Evolutionary conservation across 64 coral and sea anemone species (phyloP).

Genomic region (Anthopleura sola): DNA sequence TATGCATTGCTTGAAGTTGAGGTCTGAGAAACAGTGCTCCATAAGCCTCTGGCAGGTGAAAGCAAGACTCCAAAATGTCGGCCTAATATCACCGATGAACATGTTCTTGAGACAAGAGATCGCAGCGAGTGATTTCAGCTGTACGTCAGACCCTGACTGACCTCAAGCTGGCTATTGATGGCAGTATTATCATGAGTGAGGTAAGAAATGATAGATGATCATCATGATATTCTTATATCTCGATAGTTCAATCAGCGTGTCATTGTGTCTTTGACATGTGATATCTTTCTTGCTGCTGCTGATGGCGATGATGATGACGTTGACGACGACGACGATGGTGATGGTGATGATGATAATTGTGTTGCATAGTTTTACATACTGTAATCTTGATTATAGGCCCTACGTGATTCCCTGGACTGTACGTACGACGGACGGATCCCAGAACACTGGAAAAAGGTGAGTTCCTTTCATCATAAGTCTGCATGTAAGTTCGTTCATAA

Average conservation of each 20-base stretch:
- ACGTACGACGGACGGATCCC: conserved; percentile 97
- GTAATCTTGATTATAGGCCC: conserved; percentile 31
- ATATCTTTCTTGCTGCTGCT: too few species aligned
- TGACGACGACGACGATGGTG: not conserved
- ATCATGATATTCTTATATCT: too few species aligned
- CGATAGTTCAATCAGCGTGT: too few species aligned
- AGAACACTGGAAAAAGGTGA: conserved; percentile 93
- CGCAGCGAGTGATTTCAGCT: conserved; percentile 84
- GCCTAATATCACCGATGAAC: conserved; percentile 88
- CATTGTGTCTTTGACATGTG: too few species aligned
- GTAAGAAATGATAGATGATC: conserved; percentile 23
- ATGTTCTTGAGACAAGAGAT: conserved; percentile 98
- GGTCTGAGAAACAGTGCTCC: too few species aligned
- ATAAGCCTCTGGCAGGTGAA: too few species aligned
- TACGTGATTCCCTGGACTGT: conserved; percentile 95
- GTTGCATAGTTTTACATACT: not conserved
- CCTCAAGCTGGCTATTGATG: conserved; percentile 98
- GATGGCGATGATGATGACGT: not conserved
- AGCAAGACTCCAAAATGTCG: conserved; percentile 87
- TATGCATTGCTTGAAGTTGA: too few species aligned
- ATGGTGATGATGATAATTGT: not conserved
- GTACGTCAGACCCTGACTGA: conserved; percentile 90
- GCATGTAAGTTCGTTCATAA: not conserved
- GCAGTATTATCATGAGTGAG: conserved; percentile 99
- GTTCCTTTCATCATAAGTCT: not conserved